These are phyloP conservation scores for Pyralis farinalis DNA, from an alignment of 2,888 invertebrate genomes.

Conservation along the genomic window DNA sequence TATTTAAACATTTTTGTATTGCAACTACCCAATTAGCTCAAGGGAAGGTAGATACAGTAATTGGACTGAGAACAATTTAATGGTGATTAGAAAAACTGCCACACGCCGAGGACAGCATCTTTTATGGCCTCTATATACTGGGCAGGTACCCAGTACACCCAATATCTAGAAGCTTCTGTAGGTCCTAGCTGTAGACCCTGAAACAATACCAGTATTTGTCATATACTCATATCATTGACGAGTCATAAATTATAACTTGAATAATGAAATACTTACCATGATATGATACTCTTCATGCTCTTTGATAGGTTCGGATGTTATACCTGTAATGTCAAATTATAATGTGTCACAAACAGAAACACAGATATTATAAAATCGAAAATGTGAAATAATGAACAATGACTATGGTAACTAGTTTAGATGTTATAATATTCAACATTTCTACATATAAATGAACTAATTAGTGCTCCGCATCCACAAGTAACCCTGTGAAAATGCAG, in stretches of 20 bases:
- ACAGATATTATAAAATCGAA: no score
- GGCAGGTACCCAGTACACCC: conserved; percentile 97
- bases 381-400: no score
- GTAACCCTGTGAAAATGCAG: no score
- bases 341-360: no score
- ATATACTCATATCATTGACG: no score
- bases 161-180: conserved; percentile 94
- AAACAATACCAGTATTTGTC: conserved; percentile 15
- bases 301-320: conserved; percentile 90
- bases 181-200: conserved; percentile 94
- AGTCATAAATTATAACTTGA: no score
- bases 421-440: no score
- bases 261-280: conserved; percentile 82
- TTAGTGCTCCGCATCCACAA: no score
- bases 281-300: conserved; percentile 95
- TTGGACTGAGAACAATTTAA: conserved; percentile 30
- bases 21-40: conserved; percentile 67
- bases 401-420: no score
- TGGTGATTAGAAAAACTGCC: conserved; percentile 86
- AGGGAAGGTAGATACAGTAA: conserved; percentile 48
- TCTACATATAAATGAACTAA: no score
- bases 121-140: conserved; percentile 95
- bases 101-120: conserved; percentile 93
- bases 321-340: conserved; percentile 43
- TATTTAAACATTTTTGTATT: conserved; percentile 50